Evolutionary conservation across 2,888 invertebrate species (phyloP), one percentile per base, ranked within the genome.

Genomic region (Amblyjoppa fuscipennis): DNA sequence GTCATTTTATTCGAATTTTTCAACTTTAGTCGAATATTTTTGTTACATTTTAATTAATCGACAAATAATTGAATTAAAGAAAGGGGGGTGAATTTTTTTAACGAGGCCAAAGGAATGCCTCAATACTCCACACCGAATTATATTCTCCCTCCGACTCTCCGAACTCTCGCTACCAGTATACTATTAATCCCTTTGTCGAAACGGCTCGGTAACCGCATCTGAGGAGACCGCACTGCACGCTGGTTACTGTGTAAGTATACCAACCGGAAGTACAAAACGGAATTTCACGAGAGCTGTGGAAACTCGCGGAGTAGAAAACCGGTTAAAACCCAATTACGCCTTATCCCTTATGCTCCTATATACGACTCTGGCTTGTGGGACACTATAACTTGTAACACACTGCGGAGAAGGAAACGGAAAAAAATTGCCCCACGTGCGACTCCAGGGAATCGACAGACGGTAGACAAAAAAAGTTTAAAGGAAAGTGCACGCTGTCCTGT

Each of bases 311-410:
- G 75, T 61, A 31, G 49, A 53, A 61, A 69, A 49, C 61, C 45
- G 75, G 75, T 64, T 75, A 75, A 75, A 75, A 75, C 64, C 69
- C 78, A 78, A 84, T 84, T 82, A 74, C 84, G 45, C n/a, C 73
- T 77, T 38, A 64, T 77, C 66, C 75, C 75, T 64, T 75, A 64
- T 64, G 34, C 28, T 61, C 45, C 49, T 49, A 34, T 31, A 31
- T 20, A 75, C 59, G 25, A 38, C 64, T 11, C 49, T 13, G 31
- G 61, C 75, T 13, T 25, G 25, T 34, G 45, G 11, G 34, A 13
- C 45, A 20, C 61, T 7, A 31, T 64, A 31, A 51, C 64, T 49
- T 28, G 3, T 20, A 16, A 16, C 20, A 75, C 34, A 49, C 31
- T 64, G 61, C 34, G 59, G 38, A 45, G 73, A 20, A 61, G 41